Base-by-base conservation (phyloP, 2,888 invertebrate species). In the Iselma pallidipennis region DNA sequence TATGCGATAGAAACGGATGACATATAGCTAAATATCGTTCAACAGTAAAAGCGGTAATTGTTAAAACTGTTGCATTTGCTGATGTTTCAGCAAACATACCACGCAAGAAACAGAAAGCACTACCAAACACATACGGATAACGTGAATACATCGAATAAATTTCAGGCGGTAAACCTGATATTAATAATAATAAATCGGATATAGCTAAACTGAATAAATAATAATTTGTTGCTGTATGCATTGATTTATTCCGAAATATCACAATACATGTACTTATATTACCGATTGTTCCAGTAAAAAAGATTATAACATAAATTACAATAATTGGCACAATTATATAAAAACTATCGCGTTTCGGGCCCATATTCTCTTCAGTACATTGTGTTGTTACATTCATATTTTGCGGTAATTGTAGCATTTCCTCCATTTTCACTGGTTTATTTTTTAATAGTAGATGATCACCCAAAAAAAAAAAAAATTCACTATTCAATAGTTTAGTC, bases 211-310 rank as follows among this genome's bases (percentile, higher is more conserved):
- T 93, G 82, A 94, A 94, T 57, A 95, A 83, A 78, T 95, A 95
- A 75, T 89, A 91, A 73, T 91, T 91, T 5, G 91, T 91, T 2
- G 90, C 90, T 21, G 91, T 90, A 72, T 93, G 93, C 93, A 95
- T 93, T 67, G 90, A 91, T 69, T 89, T 89, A 80, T 94, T 94
- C 66, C 88, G 85, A n/a, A 89, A 86, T 66, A 95, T 95, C n/a
- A 95, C 94, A 63, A 94, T 84, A 76, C 95, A 95, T 1, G 94
- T 95, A 75, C 90, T 88, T 49, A 91, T 85, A 78, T 95, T 95
- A 4, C 95, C 95, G 21, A 94, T 81, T 1, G 94, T 82, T 2
- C 95, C 94, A 7, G 88, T 90, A 4, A 94, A 73, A 73, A 95
- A 91, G 71, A 94, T 93, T 12, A 90, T 66, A 0, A 84, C 81